phyloP scores from a whole-genome alignment of 2,888 invertebrate species.

The Eumerus sabulonum region DNA sequence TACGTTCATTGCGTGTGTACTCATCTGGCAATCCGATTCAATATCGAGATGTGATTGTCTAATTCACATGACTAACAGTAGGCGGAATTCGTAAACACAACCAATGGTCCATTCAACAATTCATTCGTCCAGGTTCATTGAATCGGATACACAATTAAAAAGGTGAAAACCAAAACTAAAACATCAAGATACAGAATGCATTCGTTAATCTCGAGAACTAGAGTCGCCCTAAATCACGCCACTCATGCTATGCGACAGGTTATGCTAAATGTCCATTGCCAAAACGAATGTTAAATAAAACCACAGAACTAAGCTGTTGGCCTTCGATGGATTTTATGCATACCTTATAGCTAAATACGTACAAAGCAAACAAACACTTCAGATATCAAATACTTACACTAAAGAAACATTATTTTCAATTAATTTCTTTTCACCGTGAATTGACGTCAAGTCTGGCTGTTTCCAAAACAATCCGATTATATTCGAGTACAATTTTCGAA shows the following conservation, averaged over 20 bases:
- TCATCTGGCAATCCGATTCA: no score
- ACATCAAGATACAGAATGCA: not conserved
- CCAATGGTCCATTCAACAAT: no score
- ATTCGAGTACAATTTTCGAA: no score
- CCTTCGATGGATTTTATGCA: conserved; percentile 19
- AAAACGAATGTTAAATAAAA: not conserved
- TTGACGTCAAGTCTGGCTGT: conserved; percentile 2
- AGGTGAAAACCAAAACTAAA: conserved; percentile 1
- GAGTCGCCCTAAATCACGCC: no score
- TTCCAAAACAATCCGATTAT: not conserved
- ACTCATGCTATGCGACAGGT: not conserved
- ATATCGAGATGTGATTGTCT: no score
- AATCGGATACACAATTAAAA: not conserved
- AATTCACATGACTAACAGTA: no score
- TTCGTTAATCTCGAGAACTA: not conserved
- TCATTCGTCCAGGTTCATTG: not conserved
- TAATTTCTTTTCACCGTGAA: conserved; percentile 24
- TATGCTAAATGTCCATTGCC: not conserved
- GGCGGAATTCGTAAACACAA: no score
- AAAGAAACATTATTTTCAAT: not conserved
- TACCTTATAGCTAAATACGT: not conserved
- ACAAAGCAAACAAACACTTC: conserved; percentile 8
- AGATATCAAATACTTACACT: conserved; percentile 29
- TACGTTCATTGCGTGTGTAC: no score
- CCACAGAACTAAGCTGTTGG: conserved; percentile 23